Evolutionary conservation across 1,140 invertebrate genomes (phyloP), one percentile per base, ranked within the genome.

Genomic region (Drosophila sp.): DNA sequence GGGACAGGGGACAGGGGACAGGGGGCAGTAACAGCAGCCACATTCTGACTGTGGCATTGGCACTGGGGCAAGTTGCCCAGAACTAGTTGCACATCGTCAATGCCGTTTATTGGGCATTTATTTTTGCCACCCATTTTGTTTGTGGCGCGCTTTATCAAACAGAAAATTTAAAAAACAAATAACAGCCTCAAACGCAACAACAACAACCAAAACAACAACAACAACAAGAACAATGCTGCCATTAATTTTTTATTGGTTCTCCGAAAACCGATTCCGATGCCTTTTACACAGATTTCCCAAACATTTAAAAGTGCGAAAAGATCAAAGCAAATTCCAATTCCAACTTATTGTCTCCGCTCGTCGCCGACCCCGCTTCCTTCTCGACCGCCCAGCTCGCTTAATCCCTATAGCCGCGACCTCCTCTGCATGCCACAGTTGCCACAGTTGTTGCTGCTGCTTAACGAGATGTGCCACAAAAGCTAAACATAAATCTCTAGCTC

Each of bases 291-390:
- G 82, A 89, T 87, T 87, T 89, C 79, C 81, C 83, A 87, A 87
- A 87, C 83, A 87, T 87, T 87, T 83, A 89, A 87, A 87, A 87
- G 83, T 87, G 83, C 83, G 83, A 87, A 87, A 87, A 87, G 83
- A 87, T 87, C 83, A 87, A 87, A 87, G 83, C 69, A 50, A 87
- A 87, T 87, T 87, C 83, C 83, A 89, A 89, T 87, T 87, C 83
- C 83, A 79, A 87, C 79, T 87, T 89, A 87, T 89, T 87, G 83
- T 89, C 76, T 50, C 63, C 69, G n/a, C 76, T 27, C 53, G 38
- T 62, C 7, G 41, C 25, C 27, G 14, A 18, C 51, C 36, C 14
- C 40, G 2, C 29, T 53, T 18, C 27, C 46, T 36, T 51, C 2
- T 46, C n/a, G 9, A 29, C 14, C 7, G n/a, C 56, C 45, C 45